Evolutionary conservation across 2,113 vertebrate genomes (phyloP).

Genomic region (Nanorana parkeri): DNA sequence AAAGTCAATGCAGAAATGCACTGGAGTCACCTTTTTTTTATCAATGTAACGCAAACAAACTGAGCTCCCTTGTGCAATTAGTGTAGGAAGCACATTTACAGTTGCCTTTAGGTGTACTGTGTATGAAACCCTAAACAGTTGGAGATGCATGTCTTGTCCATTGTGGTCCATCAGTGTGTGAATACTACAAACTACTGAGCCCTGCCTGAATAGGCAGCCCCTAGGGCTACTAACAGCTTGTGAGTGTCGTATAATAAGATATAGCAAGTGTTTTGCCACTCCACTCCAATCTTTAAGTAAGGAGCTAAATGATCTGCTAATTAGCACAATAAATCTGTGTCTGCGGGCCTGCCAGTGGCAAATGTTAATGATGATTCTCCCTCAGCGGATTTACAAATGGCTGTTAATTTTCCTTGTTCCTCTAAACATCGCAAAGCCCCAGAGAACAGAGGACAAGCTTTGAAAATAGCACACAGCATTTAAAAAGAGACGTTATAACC

Average conservation of each 20-base stretch:
- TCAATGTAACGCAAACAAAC: too few species aligned
- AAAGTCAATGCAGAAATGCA: too few species aligned
- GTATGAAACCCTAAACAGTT: too few species aligned
- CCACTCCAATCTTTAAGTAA: slow-evolving; percentile 78
- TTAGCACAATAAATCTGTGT: slow-evolving; percentile 90
- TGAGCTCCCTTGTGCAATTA: too few species aligned
- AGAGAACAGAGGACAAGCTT: neutral
- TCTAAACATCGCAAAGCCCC: slow-evolving; percentile 16
- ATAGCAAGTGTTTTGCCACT: slow-evolving; percentile 63
- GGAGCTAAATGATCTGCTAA: slow-evolving; percentile 91
- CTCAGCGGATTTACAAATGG: slow-evolving; percentile 46
- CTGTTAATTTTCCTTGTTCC: slow-evolving; percentile 15
- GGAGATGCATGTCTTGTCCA: neutral
- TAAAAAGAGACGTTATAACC: neutral
- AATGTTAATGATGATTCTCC: slow-evolving; percentile 13
- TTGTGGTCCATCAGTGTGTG: slow-evolving; percentile 22
- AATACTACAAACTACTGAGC: slow-evolving; percentile 56
- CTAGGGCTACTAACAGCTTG: slow-evolving; percentile 63
- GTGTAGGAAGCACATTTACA: too few species aligned
- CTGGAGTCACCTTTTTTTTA: too few species aligned
- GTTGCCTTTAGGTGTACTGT: too few species aligned
- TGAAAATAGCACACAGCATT: too few species aligned
- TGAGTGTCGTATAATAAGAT: slow-evolving; percentile 69
- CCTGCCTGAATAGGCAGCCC: slow-evolving; percentile 66
- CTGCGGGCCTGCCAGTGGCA: slow-evolving; percentile 61